A percentile compares a stretch with the other conserved stretches of the same genome.
phyloP scores from a whole-genome alignment of 2,888 invertebrate species.

The Oscheius sp. region DNA sequence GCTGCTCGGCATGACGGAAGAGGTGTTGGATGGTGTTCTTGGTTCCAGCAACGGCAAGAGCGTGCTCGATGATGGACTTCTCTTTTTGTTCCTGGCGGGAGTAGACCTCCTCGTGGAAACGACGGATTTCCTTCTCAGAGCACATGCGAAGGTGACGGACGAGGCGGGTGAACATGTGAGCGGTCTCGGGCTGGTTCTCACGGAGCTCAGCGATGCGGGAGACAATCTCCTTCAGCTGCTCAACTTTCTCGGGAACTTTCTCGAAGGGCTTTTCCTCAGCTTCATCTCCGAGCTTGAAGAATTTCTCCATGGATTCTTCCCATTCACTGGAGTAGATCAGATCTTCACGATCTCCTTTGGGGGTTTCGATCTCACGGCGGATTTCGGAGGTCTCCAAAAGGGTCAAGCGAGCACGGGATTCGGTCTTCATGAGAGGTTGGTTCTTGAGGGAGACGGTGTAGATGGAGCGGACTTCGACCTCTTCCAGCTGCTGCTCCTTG shows the following conservation, averaged over 20 bases:
- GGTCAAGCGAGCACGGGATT: conserved; percentile 41
- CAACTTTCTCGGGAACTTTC: conserved; percentile 45
- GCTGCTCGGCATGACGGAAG: conserved; percentile 34
- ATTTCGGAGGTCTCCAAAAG: conserved; percentile 38
- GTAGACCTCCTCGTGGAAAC: conserved; percentile 47
- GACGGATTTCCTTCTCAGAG: conserved; percentile 50
- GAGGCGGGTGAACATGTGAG: conserved; percentile 39
- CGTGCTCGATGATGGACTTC: conserved; percentile 48
- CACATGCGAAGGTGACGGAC: conserved; percentile 59
- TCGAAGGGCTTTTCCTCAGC: conserved; percentile 44
- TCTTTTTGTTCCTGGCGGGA: conserved; percentile 40
- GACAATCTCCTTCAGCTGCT: conserved; percentile 40
- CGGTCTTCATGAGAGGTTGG: conserved; percentile 46
- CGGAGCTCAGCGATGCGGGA: conserved; percentile 40
- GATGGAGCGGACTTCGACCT: conserved; percentile 50
- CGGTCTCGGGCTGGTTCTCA: conserved; percentile 24
- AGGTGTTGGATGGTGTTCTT: conserved; percentile 51
- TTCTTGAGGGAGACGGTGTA: conserved; percentile 45
- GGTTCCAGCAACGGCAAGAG: conserved; percentile 57
- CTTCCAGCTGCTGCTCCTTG: conserved; percentile 37
- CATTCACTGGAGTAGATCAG: conserved; percentile 49
- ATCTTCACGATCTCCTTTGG: conserved; percentile 42
- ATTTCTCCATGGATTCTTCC: conserved; percentile 50
- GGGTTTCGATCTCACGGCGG: conserved; percentile 40
- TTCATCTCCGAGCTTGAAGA: conserved; percentile 57